Percentiles rank a stretch among this genome's conserved stretches.
These are phyloP conservation scores for Chloroceryle inda DNA, from an alignment of 2,797 vertebrate species.

Conservation along the genomic window DNA sequence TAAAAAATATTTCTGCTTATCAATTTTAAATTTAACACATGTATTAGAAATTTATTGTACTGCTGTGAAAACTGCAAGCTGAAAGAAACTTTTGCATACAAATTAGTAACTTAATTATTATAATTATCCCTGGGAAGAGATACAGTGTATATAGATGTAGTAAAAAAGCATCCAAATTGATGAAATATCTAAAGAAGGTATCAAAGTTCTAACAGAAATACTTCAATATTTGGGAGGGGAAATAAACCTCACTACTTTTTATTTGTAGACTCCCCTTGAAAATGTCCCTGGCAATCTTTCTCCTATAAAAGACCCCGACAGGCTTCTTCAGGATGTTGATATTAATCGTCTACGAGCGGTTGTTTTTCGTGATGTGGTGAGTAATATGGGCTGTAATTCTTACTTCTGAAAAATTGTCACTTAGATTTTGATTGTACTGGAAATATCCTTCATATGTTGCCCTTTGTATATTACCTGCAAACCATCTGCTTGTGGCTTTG, in stretches of 20 bases:
- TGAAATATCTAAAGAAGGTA: neutral
- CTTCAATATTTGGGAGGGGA: neutral
- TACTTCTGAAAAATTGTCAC: neutral
- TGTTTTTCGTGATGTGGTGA: constrained; percentile 98
- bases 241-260: constrained; percentile 35
- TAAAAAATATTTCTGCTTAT: neutral
- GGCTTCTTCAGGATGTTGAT: constrained; percentile 98
- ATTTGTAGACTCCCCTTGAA: constrained; percentile 87
- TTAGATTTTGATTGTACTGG: neutral
- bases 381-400: constrained; percentile 47
- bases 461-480: neutral
- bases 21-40: neutral
- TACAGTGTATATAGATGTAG: neutral
- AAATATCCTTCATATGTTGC: neutral
- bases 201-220: neutral
- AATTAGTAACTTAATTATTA: neutral
- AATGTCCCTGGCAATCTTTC: constrained; percentile 89
- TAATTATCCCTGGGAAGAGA: neutral
- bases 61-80: neutral
- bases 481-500: neutral
- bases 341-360: constrained; percentile 98
- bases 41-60: neutral
- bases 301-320: constrained; percentile 95
- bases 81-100: neutral
- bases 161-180: neutral